phyloP scores from a whole-genome alignment of 2,888 invertebrate species.

The Campoletis raptor region DNA sequence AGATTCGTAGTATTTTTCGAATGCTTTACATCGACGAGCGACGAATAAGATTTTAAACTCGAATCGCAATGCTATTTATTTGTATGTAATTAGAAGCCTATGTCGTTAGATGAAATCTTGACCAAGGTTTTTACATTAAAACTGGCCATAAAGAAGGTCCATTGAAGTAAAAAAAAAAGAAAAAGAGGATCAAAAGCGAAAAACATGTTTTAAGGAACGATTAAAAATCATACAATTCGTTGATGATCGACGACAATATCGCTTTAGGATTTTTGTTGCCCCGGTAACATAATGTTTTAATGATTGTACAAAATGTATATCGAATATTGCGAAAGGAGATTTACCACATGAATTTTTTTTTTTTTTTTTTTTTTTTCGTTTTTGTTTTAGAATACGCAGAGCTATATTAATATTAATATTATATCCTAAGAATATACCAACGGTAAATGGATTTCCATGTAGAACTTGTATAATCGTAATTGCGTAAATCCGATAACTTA shows the following conservation, averaged over 20 bases:
- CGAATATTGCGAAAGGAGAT: constrained; percentile 47
- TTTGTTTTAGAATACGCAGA: constrained; percentile 52
- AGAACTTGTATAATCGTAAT: constrained; percentile 45
- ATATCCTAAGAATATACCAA: constrained; percentile 53
- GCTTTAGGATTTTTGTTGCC: constrained; percentile 60
- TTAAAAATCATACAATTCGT: neutral
- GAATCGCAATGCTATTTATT: constrained; percentile 47
- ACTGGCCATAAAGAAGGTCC: neutral
- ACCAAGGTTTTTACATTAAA: neutral
- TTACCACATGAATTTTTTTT: constrained; percentile 26
- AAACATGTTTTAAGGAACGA: neutral
- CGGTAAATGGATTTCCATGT: constrained; percentile 58
- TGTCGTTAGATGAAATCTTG: neutral
- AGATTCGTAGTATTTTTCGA: constrained; percentile 23
- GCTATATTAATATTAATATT: constrained; percentile 48
- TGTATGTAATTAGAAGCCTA: constrained; percentile 40
- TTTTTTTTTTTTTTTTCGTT: constrained; percentile 24
- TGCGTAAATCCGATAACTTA: constrained; percentile 46
- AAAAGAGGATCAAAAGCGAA: neutral
- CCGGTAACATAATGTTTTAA: constrained; percentile 56
- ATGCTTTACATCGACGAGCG: constrained; percentile 26
- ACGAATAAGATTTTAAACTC: constrained; percentile 18
- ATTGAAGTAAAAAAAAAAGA: neutral
- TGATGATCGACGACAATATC: constrained; percentile 10
- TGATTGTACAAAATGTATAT: constrained; percentile 67